phyloP scores from a whole-genome alignment of 2,113 vertebrate species.

The Nothobranchius kuhntae region DNA sequence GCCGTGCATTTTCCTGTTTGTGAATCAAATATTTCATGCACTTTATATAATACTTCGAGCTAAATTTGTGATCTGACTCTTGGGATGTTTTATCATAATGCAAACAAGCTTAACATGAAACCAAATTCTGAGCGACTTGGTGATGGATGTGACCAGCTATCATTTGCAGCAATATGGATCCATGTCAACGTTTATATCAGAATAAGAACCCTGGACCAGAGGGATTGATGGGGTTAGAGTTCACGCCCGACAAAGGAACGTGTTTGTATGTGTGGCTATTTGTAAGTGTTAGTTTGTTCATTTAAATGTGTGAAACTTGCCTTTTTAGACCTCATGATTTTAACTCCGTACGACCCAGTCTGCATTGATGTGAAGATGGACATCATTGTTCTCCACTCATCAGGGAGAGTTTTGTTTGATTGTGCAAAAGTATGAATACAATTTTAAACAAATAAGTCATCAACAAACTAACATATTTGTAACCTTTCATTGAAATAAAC shows the following conservation, averaged over 20 bases:
- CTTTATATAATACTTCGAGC: conserved; percentile 42
- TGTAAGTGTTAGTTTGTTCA: conserved; percentile 7
- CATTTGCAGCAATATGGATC: conserved; percentile 38
- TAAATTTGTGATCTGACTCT: conserved; percentile 39
- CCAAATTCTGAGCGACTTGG: conserved; percentile 41
- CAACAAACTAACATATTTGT: conserved; percentile 4
- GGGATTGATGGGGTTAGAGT: conserved; percentile 37
- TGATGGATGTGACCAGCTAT: conserved; percentile 6
- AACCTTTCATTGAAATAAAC: not conserved
- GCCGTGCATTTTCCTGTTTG: conserved; percentile 41
- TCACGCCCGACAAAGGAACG: conserved; percentile 5
- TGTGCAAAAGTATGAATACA: conserved; percentile 51
- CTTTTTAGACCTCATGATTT: conserved; percentile 29
- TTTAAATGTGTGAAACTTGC: conserved; percentile 24
- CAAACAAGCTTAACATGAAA: conserved; percentile 57
- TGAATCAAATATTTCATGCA: conserved; percentile 49
- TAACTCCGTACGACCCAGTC: conserved; percentile 34
- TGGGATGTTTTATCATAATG: conserved; percentile 56
- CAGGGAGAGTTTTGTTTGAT: conserved; percentile 25
- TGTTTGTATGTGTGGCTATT: conserved; percentile 7
- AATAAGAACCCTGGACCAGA: conserved; percentile 31
- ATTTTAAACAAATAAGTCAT: conserved; percentile 12
- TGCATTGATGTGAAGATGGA: conserved; percentile 29
- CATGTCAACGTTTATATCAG: conserved; percentile 29
- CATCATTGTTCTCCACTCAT: conserved; percentile 33